These are phyloP conservation scores for Dysmachus trigonus DNA, from an alignment of 2,888 invertebrate species.

Conservation along the genomic window DNA sequence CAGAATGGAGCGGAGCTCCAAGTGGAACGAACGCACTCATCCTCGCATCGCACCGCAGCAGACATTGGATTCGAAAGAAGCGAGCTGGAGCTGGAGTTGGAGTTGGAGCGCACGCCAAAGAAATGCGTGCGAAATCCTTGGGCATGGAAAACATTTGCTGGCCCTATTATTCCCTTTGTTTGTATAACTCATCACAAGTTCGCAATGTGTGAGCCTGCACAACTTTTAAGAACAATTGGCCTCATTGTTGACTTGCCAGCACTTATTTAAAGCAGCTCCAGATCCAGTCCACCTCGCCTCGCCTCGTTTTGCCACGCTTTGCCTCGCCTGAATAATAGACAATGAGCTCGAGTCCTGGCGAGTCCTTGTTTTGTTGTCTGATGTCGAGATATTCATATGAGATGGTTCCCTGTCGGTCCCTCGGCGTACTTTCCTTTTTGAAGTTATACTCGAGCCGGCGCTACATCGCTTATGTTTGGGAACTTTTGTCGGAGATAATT, in stretches of 20 bases:
- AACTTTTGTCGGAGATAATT: background rate
- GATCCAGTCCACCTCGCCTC: background rate
- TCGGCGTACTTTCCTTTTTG: background rate
- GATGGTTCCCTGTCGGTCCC: background rate
- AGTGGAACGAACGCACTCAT: background rate
- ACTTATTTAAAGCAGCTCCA: slow-evolving; percentile 5
- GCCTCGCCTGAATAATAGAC: background rate
- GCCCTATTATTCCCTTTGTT: slow-evolving; percentile 21
- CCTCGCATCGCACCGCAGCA: background rate
- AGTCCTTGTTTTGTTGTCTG: background rate
- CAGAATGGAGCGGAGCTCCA: background rate
- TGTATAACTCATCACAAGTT: slow-evolving; percentile 2
- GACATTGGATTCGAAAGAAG: background rate
- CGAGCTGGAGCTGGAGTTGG: too few species aligned
- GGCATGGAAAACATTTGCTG: slow-evolving; percentile 13
- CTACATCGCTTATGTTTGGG: background rate
- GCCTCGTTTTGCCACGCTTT: background rate
- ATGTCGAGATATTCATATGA: background rate
- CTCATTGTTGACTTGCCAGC: slow-evolving; percentile 29
- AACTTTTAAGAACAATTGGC: slow-evolving; percentile 24
- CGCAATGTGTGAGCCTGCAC: slow-evolving; percentile 4
- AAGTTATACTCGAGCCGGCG: background rate
- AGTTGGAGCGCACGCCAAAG: background rate
- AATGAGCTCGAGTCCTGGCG: background rate
- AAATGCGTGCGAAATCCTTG: slow-evolving; percentile 2